These are phyloP conservation scores for Drosophila demipolita DNA, from an alignment of 2,888 invertebrate species.

Conservation along the genomic window DNA sequence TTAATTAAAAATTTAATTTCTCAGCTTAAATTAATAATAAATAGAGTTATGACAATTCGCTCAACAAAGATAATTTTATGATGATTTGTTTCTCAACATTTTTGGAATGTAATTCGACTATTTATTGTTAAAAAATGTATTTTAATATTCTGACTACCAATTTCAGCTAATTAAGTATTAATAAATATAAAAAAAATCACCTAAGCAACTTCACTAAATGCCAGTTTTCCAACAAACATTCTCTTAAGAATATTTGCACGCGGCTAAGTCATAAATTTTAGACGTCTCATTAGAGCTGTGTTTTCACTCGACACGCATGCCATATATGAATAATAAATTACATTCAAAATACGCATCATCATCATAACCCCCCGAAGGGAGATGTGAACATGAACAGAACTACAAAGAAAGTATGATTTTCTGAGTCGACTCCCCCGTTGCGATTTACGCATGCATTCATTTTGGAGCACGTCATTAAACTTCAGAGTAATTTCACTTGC, in stretches of 20 bases:
- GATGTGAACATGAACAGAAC: constrained; percentile 31
- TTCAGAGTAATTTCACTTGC: constrained; percentile 74
- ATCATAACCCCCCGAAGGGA: not conserved
- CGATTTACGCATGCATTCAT: constrained; percentile 47
- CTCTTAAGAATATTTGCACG: not conserved
- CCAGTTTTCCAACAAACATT: not conserved
- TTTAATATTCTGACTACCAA: not conserved
- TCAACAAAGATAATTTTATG: not conserved
- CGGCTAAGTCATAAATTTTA: constrained; percentile 19
- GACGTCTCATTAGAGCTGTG: constrained; percentile 24
- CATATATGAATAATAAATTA: constrained; percentile 32
- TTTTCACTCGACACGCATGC: constrained; percentile 22
- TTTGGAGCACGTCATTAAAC: constrained; percentile 66
- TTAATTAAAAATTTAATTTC: not conserved
- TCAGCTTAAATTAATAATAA: not conserved
- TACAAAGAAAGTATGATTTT: constrained; percentile 49
- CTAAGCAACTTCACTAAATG: not conserved
- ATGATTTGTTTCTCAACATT: not conserved
- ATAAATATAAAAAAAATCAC: no score
- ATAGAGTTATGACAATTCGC: not conserved
- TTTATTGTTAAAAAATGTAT: not conserved
- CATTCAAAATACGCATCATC: constrained; percentile 28
- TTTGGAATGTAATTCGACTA: not conserved
- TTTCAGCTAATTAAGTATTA: not conserved
- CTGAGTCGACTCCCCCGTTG: not conserved